Evolutionary conservation across 2,113 vertebrate genomes (phyloP).

Genomic region (Cololabis saira): DNA sequence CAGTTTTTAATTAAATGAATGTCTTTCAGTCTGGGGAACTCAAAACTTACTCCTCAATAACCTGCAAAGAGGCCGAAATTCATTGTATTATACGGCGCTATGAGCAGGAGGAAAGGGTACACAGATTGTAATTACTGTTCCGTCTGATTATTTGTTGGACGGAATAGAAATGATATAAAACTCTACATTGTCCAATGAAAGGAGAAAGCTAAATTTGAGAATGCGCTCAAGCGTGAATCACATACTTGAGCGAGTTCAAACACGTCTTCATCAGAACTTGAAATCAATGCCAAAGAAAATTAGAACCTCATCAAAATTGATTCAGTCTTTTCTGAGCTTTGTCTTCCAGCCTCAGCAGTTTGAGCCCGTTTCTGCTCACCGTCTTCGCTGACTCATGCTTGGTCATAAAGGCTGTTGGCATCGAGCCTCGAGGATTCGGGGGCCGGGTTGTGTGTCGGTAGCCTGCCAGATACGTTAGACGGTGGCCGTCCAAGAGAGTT

Average conservation of each 20-base stretch:
- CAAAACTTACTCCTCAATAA: background rate
- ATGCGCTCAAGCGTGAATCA: background rate
- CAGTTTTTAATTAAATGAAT: background rate
- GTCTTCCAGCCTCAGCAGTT: slow-evolving; percentile 41
- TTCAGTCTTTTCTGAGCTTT: slow-evolving; percentile 36
- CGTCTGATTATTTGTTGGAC: slow-evolving; percentile 28
- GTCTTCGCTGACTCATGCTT: slow-evolving; percentile 33
- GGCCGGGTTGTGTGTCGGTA: slow-evolving; percentile 14
- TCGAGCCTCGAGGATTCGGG: slow-evolving; percentile 11
- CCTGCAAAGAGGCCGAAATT: slow-evolving; percentile 5
- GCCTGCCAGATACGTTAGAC: background rate
- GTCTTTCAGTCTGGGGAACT: background rate
- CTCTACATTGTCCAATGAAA: slow-evolving; percentile 26
- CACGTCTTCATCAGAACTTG: slow-evolving; percentile 16
- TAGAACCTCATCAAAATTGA: slow-evolving; percentile 56
- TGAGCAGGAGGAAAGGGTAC: slow-evolving; percentile 13
- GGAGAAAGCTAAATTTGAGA: slow-evolving; percentile 8
- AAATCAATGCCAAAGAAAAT: slow-evolving; percentile 48
- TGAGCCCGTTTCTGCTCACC: slow-evolving; percentile 7
- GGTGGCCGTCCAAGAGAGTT: background rate
- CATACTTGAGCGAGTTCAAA: slow-evolving; percentile 2
- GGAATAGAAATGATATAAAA: slow-evolving; percentile 14
- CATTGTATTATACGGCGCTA: slow-evolving; percentile 20
- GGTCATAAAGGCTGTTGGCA: slow-evolving; percentile 5
- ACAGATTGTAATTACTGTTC: slow-evolving; percentile 37